Base-by-base conservation (phyloP, 2,797 vertebrate species). In the Gallinago solitaria region DNA sequence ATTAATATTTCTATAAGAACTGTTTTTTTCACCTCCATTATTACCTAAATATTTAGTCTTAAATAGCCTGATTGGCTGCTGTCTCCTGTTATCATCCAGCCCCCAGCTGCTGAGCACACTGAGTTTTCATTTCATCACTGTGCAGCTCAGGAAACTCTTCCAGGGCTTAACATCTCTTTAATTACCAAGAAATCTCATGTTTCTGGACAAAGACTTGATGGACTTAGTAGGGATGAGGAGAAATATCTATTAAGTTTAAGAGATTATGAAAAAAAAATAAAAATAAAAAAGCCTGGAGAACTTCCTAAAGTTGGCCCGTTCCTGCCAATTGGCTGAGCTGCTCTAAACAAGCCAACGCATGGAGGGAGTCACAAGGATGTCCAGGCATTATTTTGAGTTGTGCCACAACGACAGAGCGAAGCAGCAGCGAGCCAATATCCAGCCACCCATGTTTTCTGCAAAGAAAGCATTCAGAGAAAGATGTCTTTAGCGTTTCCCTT, bases 391-490 rank as follows among this genome's bases (percentile, higher is more conserved):
- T 77, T 95, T 74, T 81, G 5, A 70, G 61, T 77, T 64, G 30
- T 90, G 54, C 67, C 63, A 84, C 71, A 70, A 45, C 50, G 64
- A 41, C 71, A 33, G 51, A 20, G 18, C 1, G 9, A 85, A 92
- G 71, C 63, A 92, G 82, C 79, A 92, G 39, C 0, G 1, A 83
- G 61, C 54, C 67, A 79, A 87, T 59, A 80, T 41, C 82, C 83
- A 91, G 56, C 60, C 67, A 88, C 45, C 77, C 56, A 21, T 20
- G 19, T 33, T 43, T 43, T 23, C 74, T 93, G 48, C 16, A 60
- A 96, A 94, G 39, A 63, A 96, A 94, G 37, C 89, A 83, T 84
- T 92, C 80, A 71, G 79, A 88, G 79, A 95, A 96, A 94, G 80
- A 64, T 45, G 45, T 95, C 83, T 92, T 95, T 47, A 89, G 41